phyloP scores from a whole-genome alignment of 2,888 invertebrate genomes.

The Copidosoma aretas region DNA sequence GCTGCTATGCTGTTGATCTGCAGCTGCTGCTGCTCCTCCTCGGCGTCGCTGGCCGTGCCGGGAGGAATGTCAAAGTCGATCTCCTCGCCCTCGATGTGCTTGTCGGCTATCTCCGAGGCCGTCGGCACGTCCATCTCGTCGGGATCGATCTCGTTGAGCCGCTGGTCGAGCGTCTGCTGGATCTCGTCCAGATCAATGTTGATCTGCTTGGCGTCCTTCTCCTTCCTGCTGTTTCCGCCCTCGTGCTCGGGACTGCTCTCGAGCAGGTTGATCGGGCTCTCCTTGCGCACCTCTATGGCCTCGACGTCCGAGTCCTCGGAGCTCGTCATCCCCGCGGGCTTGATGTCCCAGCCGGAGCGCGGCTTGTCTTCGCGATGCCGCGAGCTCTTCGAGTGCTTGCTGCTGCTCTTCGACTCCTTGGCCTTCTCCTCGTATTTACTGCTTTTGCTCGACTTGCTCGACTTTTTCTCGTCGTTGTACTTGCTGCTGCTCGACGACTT shows the following conservation, averaged over 20 bases:
- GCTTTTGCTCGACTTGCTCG: conserved; percentile 37
- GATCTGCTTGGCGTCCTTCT: conserved; percentile 4
- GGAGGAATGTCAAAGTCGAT: neutral
- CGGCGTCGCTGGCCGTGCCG: conserved; percentile 1
- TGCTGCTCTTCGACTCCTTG: conserved; percentile 13
- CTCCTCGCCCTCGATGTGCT: neutral
- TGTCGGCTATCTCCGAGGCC: neutral
- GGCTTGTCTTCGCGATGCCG: conserved; percentile 13
- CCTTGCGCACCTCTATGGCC: neutral
- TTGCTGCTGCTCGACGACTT: conserved; percentile 23
- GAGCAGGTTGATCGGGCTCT: conserved; percentile 4
- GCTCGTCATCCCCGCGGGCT: conserved; percentile 21
- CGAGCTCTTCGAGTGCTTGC: conserved; percentile 22
- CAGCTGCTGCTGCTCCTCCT: neutral
- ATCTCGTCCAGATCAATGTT: conserved; percentile 36
- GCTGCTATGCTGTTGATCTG: neutral
- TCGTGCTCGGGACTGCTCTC: conserved; percentile 8
- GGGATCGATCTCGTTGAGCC: conserved; percentile 35
- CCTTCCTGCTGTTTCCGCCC: neutral
- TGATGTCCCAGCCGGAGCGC: conserved; percentile 36
- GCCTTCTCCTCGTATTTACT: conserved; percentile 25
- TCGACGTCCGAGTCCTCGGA: conserved; percentile 13
- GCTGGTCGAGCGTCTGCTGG: conserved; percentile 37
- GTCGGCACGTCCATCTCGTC: conserved; percentile 16
- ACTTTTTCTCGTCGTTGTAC: conserved; percentile 26